Conservation (phyloP, 2,113 vertebrate genomes). For the Thryonomys swinderianus region DNA sequence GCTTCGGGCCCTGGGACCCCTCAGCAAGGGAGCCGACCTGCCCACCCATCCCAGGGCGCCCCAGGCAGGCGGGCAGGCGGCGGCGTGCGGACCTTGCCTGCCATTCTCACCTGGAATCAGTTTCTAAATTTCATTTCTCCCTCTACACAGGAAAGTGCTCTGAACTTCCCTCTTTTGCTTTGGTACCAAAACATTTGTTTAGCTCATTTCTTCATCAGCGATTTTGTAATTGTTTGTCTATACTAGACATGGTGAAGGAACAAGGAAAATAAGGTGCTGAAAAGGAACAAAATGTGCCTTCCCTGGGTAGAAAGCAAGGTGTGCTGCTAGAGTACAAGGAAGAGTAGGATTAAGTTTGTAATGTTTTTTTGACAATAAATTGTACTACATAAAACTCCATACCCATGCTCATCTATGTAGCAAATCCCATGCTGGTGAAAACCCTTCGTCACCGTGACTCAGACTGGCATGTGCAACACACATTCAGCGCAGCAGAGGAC, state of each 20-base stretch:
- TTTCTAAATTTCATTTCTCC: conserved; percentile 28
- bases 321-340: neutral
- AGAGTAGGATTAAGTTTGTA: neutral
- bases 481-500: neutral
- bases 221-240: neutral
- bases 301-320: neutral
- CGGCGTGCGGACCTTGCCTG: neutral
- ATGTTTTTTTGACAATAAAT: conserved; percentile 17
- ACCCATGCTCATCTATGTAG: conserved; percentile 37
- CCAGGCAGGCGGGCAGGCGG: neutral
- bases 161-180: conserved; percentile 23
- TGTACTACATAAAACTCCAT: conserved; percentile 51
- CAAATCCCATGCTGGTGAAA: conserved; percentile 48
- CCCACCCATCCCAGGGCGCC: neutral
- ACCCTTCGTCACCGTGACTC: neutral
- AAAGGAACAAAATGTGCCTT: neutral
- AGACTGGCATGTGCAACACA: neutral
- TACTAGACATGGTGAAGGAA: neutral
- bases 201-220: conserved; percentile 9
- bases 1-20: neutral
- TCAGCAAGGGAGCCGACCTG: neutral
- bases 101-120: neutral
- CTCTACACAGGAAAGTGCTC: neutral
- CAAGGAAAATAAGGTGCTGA: neutral
- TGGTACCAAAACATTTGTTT: neutral